Percentiles rank a stretch among this genome's conserved stretches.
phyloP scores from a whole-genome alignment of 2,888 invertebrate species.

The Lumbricus terrestris region DNA sequence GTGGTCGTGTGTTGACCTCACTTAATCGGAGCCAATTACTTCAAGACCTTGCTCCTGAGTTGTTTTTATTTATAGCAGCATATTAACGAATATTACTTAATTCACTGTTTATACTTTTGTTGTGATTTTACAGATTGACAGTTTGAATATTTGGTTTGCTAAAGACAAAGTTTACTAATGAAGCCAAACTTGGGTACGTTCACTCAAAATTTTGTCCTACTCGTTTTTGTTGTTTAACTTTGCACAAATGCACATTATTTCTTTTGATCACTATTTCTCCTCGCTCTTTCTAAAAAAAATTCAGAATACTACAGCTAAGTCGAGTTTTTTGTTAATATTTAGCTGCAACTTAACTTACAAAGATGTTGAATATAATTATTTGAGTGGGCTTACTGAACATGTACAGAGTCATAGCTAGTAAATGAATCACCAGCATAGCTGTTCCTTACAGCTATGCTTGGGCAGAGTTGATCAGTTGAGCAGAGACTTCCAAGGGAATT shows the following conservation, averaged over 20 bases:
- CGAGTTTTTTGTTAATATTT: no score
- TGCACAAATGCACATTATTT: neutral
- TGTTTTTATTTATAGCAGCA: neutral
- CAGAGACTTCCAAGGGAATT: no score
- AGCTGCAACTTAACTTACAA: neutral
- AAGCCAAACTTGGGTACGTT: neutral
- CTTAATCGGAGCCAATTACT: neutral
- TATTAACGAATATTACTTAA: neutral
- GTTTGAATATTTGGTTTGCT: neutral
- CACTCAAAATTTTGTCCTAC: neutral
- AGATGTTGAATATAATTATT: neutral
- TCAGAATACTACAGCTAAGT: no score
- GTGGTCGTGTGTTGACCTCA: neutral
- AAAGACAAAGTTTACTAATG: neutral
- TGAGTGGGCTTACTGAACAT: no score
- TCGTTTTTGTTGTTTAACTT: neutral
- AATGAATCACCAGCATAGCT: no score
- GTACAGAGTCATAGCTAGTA: no score
- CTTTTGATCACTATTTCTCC: neutral
- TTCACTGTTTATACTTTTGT: neutral
- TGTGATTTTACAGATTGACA: neutral
- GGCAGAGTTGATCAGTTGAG: no score
- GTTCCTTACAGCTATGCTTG: no score
- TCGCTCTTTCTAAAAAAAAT: neutral
- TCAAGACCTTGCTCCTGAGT: neutral